Evolutionary conservation across 2,888 invertebrate genomes (phyloP), one percentile per base, ranked within the genome.

Genomic region (Acrobasis consociella): DNA sequence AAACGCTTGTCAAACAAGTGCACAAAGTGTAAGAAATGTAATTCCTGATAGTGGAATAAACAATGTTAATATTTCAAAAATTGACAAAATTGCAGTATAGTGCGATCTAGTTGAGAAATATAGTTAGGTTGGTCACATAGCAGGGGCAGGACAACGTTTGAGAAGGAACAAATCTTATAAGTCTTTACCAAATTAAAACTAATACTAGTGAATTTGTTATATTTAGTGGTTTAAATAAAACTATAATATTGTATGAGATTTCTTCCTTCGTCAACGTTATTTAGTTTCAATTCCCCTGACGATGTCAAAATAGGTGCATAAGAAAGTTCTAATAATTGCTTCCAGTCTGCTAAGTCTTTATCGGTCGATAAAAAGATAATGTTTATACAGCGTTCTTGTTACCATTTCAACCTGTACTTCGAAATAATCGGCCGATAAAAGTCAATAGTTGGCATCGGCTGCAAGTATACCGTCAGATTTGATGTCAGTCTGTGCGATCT

Each of bases 1-100:
- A 74, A 76, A 80, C 81, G 89, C 91, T 91, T 91, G 91, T 91
- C 79, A 89, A 80, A 91, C 91, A 89, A 89, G 91, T 80, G 87
- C 88, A 84, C 85, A 86, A 85, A 83, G 85, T 88, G 77, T 85
- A 79, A 71, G 71, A 69, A 68, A 70, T 69, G 69, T 75, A 72
- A 80, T 81, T 82, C 82, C 82, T 79, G 72, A 68, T 85, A 82
- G 78, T 76, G 83, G 78, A 76, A 78, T 83, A 86, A 86, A 85
- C 82, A 82, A 84, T 84, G 81, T 75, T 76, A 72, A 69, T 68
- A 60, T 67, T 69, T 63, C 62, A 70, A 67, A 72, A 73, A 72
- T 71, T 74, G 61, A 69, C 70, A 67, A 31, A 31, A 69, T 71
- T 59, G 49, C 31, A n/a, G 60, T 49, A 50, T 39, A 58, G 49